Evolutionary conservation across 2,797 vertebrate genomes (phyloP).

Genomic region (Huso huso): DNA sequence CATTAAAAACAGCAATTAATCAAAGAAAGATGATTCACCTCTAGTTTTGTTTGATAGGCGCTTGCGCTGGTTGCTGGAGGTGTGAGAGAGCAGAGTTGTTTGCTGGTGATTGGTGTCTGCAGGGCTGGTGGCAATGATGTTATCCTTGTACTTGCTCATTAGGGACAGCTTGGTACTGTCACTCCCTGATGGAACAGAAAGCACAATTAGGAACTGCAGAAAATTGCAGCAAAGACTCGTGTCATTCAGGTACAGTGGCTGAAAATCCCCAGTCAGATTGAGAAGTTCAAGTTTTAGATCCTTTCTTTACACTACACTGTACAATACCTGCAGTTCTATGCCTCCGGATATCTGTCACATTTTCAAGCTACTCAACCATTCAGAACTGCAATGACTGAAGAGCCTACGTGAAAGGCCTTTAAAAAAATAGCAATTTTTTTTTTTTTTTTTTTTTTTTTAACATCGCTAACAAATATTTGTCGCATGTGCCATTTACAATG

Average conservation of each 20-base stretch:
- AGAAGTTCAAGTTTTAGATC: too few relatives aligned
- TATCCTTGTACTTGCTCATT: conserved; percentile 99
- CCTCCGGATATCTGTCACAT: neutral
- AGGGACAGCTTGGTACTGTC: conserved; percentile 92
- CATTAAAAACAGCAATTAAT: conserved; percentile 13
- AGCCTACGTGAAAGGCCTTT: too few relatives aligned
- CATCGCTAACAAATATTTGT: too few relatives aligned
- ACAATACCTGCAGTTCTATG: neutral
- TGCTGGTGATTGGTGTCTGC: conserved; percentile 93
- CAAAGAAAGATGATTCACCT: conserved; percentile 57
- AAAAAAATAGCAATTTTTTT: too few relatives aligned
- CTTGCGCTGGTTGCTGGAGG: conserved; percentile 90
- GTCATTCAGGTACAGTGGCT: too few relatives aligned
- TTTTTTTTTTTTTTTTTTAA: too few relatives aligned
- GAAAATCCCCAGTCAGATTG: too few relatives aligned
- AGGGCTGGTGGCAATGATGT: conserved; percentile 92
- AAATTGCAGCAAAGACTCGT: too few relatives aligned
- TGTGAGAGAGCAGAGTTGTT: conserved; percentile 86
- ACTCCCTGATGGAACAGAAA: conserved; percentile 59
- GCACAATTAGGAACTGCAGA: conserved; percentile 17
- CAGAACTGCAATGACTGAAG: too few relatives aligned
- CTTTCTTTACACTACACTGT: too few relatives aligned
- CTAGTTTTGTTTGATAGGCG: conserved; percentile 91
- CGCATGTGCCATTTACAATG: too few relatives aligned
- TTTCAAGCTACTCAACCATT: too few relatives aligned